A percentile compares a stretch with the other conserved stretches of the same genome.
Conservation (phyloP, 1,140 invertebrate genomes). For the Mycetomoellerius zeteki region DNA sequence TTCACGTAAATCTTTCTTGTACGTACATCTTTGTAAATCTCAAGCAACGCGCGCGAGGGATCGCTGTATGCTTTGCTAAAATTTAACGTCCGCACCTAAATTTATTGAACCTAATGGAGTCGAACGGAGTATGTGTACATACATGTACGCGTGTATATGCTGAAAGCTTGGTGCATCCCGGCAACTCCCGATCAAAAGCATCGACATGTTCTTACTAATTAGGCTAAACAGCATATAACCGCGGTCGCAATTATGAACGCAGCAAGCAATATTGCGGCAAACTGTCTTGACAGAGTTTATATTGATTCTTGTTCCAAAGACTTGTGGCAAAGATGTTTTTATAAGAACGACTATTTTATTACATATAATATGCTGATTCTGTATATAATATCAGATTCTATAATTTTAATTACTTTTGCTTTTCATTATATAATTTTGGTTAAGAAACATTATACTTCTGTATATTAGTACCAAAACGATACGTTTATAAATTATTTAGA, state of each 20-base stretch:
- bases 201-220: conserved; percentile 60
- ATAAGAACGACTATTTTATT: not conserved
- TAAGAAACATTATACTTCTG: not conserved
- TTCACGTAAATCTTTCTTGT: not conserved
- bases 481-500: not conserved
- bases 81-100: conserved; percentile 54
- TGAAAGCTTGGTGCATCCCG: not conserved
- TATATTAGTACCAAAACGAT: too few relatives aligned
- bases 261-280: conserved; percentile 24
- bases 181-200: conserved; percentile 45
- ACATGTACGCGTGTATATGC: not conserved
- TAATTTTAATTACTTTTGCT: not conserved
- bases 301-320: not conserved
- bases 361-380: not conserved
- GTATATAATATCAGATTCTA: not conserved
- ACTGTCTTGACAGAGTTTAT: not conserved
- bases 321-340: not conserved
- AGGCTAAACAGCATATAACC: conserved; percentile 34
- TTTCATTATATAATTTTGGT: not conserved
- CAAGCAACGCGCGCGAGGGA: not conserved
- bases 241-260: conserved; percentile 15
- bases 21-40: conserved; percentile 3
- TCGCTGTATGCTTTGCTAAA: conserved; percentile 19
- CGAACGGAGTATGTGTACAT: conserved; percentile 32
- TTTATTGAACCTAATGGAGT: conserved; percentile 68